Evolutionary conservation across 1,140 invertebrate species (phyloP).

Genomic region (Panagrolaimus sp.): DNA sequence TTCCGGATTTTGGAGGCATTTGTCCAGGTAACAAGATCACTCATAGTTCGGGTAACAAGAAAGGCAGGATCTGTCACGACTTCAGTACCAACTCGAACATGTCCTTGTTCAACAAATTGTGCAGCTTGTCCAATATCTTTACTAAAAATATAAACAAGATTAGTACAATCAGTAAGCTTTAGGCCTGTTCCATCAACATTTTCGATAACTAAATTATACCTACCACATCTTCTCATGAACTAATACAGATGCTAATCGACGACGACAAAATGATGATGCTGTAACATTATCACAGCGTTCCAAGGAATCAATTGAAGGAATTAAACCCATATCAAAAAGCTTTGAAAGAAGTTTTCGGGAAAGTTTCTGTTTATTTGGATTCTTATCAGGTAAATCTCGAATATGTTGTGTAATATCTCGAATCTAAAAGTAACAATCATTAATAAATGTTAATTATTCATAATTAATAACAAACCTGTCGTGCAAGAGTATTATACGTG

Average conservation of each 20-base stretch:
- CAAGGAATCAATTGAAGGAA: conserved; percentile 79
- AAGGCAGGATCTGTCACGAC: conserved; percentile 94
- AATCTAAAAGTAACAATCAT: conserved; percentile 62
- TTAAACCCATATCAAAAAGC: conserved; percentile 81
- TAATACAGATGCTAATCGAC: conserved; percentile 52
- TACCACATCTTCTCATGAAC: conserved; percentile 49
- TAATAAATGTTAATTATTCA: not conserved
- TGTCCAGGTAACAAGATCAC: conserved; percentile 98
- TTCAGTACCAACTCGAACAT: conserved; percentile 79
- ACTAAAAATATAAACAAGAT: too few species aligned
- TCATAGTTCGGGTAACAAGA: conserved; percentile 82
- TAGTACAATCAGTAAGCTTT: too few species aligned
- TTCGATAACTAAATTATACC: too few species aligned
- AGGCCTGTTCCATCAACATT: too few species aligned
- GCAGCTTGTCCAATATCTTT: conserved; percentile 78
- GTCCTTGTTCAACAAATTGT: conserved; percentile 90
- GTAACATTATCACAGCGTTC: conserved; percentile 74
- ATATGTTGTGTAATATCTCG: conserved; percentile 82
- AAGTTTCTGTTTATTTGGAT: conserved; percentile 77
- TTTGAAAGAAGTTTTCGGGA: conserved; percentile 82
- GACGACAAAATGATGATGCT: conserved; percentile 82
- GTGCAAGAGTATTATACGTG: conserved; percentile 87
- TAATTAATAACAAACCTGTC: conserved; percentile 63
- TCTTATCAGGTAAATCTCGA: conserved; percentile 77
- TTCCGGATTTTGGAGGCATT: conserved; percentile 85